Evolutionary conservation across 2,113 vertebrate species (phyloP), one percentile per base, ranked within the genome.

Genomic region (Bufo gargarizans): DNA sequence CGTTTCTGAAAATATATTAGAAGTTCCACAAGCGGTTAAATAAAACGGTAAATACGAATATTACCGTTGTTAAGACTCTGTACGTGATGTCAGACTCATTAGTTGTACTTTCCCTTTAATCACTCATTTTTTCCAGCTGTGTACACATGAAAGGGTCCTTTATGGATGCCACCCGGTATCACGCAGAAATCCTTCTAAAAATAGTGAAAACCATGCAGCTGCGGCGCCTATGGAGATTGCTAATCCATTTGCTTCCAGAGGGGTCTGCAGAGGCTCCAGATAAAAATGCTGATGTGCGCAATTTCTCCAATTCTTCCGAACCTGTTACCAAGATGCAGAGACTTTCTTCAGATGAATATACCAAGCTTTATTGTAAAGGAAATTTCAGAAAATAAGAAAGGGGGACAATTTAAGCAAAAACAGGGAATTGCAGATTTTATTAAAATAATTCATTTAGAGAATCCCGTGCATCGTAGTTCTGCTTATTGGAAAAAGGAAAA

Each of bases 91-190:
- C 43, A 80, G 76, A 80, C 50, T 49, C 76, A 55, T 55, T 87
- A 67, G 43, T 79, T 87, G 45, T 56, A 69, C 85, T 87, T 86
- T 63, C 84, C 45, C 53, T 86, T 79, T 80, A 87, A 80, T 80
- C 45, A 33, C 85, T 87, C 85, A 69, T 87, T 71, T 87, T 80
- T 80, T 80, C 77, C 77, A 80, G 77, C 77, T 87, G 85, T 87
- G 63, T 63, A 55, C 63, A 87, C 61, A 71, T 71, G 63, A 87
- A 87, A 87, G 76, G 50, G 63, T 55, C 63, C 77, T 80, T 87
- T 87, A 87, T 80, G 80, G 85, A 87, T 87, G 76, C 85, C 85
- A 87, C 85, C 69, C 61, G 47, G 50, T 87, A 80, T 80, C 77
- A 56, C 65, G 71, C 85, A 87, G 61, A 80, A 67, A 79, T 80